A percentile compares a stretch with the other conserved stretches of the same genome.
Conservation (phyloP, 2,113 vertebrate genomes). For the Cichladusa arquata region DNA sequence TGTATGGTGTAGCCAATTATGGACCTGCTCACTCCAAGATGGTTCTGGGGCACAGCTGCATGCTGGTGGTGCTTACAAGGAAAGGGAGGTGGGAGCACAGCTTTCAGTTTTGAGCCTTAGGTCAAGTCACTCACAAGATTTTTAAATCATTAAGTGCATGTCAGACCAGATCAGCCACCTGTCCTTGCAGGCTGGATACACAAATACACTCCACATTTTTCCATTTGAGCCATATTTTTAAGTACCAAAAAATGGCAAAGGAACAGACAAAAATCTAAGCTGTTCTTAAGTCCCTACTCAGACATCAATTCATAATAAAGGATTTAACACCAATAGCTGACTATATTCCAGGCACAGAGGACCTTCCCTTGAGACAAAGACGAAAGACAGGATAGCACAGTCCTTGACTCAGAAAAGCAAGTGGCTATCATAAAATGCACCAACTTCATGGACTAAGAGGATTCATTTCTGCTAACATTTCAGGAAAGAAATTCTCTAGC, state of each 20-base stretch:
- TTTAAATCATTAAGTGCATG: neutral
- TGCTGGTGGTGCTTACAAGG: neutral
- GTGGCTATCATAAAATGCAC: neutral
- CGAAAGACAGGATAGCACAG: neutral
- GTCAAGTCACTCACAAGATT: neutral
- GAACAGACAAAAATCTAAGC: neutral
- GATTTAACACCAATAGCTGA: neutral
- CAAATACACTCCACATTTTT: neutral
- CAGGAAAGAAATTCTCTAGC: neutral
- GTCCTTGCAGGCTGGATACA: neutral
- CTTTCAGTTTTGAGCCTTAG: neutral
- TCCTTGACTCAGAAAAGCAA: neutral
- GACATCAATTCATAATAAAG: neutral
- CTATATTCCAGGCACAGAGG: neutral
- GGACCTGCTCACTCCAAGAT: rapidly evolving
- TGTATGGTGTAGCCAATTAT: rapidly evolving
- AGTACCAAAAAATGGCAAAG: neutral
- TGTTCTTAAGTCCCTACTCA: neutral
- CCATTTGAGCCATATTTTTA: neutral
- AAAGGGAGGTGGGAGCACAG: neutral
- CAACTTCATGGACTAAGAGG: neutral
- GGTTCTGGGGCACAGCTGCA: neutral
- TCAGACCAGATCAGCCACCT: neutral
- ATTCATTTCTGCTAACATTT: neutral
- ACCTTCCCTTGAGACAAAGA: neutral